Base-by-base conservation (phyloP, 2,113 vertebrate genomes). In the Genyomyrus donnyi region DNA sequence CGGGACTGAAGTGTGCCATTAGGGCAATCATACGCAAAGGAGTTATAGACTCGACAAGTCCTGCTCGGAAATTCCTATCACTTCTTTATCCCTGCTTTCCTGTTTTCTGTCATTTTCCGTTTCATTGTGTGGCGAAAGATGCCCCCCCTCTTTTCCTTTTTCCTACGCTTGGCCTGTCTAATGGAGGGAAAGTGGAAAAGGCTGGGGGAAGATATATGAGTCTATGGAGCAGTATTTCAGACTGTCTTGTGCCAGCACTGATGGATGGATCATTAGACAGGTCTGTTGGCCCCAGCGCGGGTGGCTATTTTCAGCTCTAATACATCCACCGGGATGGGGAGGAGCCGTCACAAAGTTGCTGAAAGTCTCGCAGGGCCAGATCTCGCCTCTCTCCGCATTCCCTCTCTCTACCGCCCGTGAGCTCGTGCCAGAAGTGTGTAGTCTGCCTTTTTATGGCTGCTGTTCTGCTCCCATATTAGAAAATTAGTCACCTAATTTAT, bases 251-350 rank as follows among this genome's bases (percentile, higher is more conserved):
- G 92, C 85, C 89, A 92, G 94, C 93, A 89, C 92, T 97, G 96
- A 94, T 94, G 94, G 93, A 96, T 95, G 93, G 91, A 96, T 96
- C 94, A 96, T 97, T 96, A 94, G 86, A 93, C 94, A 84, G 93
- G 91, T 93, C 94, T 95, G 91, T 89, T 94, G 95, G 93, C 93
- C 93, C 94, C 90, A 92, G 92, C 88, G 91, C 90, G 93, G 93
- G 91, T 95, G 92, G 94, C 93, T 95, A 94, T 95, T 96, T 94
- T 95, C 94, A 94, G 90, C 89, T 91, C 92, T 94, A 93, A 93
- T 92, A 92, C 92, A 94, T 94, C 94, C 94, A 50, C 83, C 42
- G 91, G 87, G 93, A 91, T 88, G 91, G 92, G 90, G 91, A 91
- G 91, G 89, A 27, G 42, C 92, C 85, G 88, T 1, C 90, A 39